Conservation (phyloP, 2,113 vertebrate genomes). For the Vireo altiloquus region DNA sequence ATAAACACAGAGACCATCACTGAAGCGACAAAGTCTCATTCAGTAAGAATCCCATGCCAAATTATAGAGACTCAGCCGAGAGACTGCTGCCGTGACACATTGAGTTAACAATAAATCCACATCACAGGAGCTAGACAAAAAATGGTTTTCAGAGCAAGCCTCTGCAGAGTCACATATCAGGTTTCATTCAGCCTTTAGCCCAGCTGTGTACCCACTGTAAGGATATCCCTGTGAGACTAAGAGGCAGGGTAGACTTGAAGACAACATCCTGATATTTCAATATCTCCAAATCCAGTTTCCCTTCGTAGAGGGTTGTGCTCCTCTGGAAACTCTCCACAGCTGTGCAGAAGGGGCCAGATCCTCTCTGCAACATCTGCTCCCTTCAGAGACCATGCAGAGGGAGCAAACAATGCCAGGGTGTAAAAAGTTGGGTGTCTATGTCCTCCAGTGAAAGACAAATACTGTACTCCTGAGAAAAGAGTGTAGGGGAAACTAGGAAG, state of each 20-base stretch:
- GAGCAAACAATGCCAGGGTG: background rate
- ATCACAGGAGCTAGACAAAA: background rate
- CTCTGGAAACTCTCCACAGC: background rate
- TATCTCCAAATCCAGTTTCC: background rate
- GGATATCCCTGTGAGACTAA: background rate
- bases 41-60: background rate
- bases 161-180: background rate
- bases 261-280: background rate
- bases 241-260: background rate
- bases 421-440: background rate
- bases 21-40: background rate
- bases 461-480: background rate
- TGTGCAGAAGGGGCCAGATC: background rate
- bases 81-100: background rate
- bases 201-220: background rate
- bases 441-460: background rate
- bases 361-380: background rate
- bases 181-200: background rate
- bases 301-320: background rate
- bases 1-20: background rate
- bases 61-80: background rate
- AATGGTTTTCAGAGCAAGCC: background rate
- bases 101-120: background rate
- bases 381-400: background rate
- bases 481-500: background rate